A percentile compares a stretch with the other conserved stretches of the same genome.
Conservation (phyloP, 2,113 vertebrate genomes). For the Aplodontia rufa region DNA sequence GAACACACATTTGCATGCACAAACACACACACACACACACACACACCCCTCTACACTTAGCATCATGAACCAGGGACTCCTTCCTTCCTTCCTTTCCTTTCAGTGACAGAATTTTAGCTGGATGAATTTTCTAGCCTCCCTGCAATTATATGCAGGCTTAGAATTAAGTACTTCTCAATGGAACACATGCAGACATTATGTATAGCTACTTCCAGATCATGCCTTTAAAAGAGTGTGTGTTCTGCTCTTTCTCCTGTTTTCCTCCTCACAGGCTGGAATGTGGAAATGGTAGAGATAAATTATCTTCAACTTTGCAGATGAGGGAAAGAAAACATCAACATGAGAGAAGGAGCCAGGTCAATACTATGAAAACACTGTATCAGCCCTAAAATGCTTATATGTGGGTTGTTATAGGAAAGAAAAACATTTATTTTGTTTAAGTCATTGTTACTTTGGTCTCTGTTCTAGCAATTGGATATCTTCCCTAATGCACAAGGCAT, state of each 20-base stretch:
- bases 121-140: neutral
- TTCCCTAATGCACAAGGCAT: neutral
- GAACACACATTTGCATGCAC: neutral
- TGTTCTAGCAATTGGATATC: neutral
- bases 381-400: neutral
- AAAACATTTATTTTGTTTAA: neutral
- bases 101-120: neutral
- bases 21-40: neutral
- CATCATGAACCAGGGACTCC: neutral
- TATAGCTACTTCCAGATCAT: neutral
- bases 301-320: neutral
- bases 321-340: neutral
- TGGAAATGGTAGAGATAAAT: neutral
- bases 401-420: neutral
- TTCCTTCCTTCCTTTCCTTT: too few relatives aligned
- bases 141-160: neutral
- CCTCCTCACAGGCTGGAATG: neutral
- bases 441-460: conserved; percentile 2
- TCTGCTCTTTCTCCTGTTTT: neutral
- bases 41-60: neutral
- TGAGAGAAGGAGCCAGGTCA: neutral
- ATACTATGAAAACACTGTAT: neutral
- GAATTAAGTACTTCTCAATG: neutral
- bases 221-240: neutral
- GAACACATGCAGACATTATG: neutral